Evolutionary conservation across 2,797 vertebrate genomes (phyloP).

Genomic region (Taenioides sp.): DNA sequence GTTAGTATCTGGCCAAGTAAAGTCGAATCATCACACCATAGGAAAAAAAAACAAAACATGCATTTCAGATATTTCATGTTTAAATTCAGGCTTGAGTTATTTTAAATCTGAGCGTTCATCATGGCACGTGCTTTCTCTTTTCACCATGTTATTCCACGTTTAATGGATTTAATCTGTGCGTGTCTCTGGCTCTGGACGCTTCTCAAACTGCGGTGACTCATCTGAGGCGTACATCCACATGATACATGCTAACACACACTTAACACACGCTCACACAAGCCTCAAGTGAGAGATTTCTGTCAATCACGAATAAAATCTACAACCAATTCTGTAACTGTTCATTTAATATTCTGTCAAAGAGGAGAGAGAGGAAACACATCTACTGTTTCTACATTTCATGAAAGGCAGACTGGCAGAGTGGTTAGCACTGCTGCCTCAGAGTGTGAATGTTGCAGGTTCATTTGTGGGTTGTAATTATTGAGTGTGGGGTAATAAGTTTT

Average conservation of each 20-base stretch:
- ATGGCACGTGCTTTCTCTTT: background rate
- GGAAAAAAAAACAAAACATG: too few relatives aligned
- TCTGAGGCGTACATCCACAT: background rate
- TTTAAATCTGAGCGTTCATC: too few relatives aligned
- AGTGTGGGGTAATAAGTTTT: too few relatives aligned
- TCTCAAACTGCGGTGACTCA: slow-evolving; percentile 9
- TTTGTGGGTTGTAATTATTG: too few relatives aligned
- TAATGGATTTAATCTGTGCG: background rate
- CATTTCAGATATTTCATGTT: too few relatives aligned
- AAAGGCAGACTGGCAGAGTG: too few relatives aligned
- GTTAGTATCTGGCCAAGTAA: too few relatives aligned
- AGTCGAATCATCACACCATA: too few relatives aligned
- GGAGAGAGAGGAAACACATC: background rate
- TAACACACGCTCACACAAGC: background rate
- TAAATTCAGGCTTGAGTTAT: too few relatives aligned
- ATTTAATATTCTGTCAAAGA: background rate
- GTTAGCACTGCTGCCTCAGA: too few relatives aligned
- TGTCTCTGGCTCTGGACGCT: background rate
- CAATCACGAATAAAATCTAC: background rate
- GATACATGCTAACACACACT: background rate
- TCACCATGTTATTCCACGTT: background rate
- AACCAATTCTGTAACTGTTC: background rate
- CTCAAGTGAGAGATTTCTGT: background rate
- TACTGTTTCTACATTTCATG: too few relatives aligned
- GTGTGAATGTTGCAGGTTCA: too few relatives aligned